phyloP scores from a whole-genome alignment of 2,113 vertebrate species.

The Spea bombifrons region DNA sequence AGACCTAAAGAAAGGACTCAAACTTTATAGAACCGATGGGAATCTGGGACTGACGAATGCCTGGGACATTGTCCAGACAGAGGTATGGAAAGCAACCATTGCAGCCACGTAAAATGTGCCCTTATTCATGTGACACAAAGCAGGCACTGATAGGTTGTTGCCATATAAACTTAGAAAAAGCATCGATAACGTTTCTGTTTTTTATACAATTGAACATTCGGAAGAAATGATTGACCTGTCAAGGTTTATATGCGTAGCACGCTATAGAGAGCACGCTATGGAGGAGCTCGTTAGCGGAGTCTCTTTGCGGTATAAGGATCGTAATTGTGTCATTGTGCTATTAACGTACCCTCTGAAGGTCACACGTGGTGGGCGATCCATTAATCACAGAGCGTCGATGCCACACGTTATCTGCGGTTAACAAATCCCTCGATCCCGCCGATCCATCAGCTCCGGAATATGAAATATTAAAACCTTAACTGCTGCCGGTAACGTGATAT shows the following conservation, averaged over 20 bases:
- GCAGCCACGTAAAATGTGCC: not conserved
- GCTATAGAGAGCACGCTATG: no score
- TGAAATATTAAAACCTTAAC: not conserved
- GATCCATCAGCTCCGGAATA: not conserved
- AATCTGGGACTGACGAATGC: constrained; percentile 64
- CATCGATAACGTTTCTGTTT: no score
- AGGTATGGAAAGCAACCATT: constrained; percentile 56
- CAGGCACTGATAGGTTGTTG: no score
- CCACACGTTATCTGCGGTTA: constrained; percentile 14
- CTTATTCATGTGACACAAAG: no score
- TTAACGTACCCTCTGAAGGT: not conserved
- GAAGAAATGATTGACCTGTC: no score
- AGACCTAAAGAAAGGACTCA: constrained; percentile 71
- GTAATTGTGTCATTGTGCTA: no score
- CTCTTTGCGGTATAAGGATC: no score
- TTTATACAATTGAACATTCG: no score
- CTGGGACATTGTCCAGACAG: constrained; percentile 79
- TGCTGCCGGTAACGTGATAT: constrained; percentile 4
- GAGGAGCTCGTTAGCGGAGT: no score
- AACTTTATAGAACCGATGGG: constrained; percentile 56
- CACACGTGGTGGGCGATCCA: constrained; percentile 14
- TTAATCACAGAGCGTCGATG: constrained; percentile 12
- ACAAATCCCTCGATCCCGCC: constrained; percentile 9
- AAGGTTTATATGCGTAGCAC: no score
- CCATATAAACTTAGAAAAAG: no score